Base-by-base conservation (phyloP, 2,797 vertebrate species). In the Ataeniobius toweri region DNA sequence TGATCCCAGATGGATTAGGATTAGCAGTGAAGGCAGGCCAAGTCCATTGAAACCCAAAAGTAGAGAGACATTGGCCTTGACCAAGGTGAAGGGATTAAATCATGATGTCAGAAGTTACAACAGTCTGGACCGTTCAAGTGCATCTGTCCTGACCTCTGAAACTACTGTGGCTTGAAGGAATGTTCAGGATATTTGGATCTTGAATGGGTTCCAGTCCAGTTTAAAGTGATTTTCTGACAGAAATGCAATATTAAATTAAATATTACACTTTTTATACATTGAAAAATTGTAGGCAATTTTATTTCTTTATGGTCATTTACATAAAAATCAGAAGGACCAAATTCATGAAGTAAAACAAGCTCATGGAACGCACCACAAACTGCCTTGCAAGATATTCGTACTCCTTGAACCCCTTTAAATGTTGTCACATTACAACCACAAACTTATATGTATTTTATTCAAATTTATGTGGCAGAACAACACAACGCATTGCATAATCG, bases 1-100 rank as follows among this genome's bases (percentile, higher is more conserved):
- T 77, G 82, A 84, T 85, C 86, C 76, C 90, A 93, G 83, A 88
- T 89, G 88, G 93, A 95, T 93, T 93, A 93, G 94, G 92, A 94
- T 94, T 93, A 94, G 86, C 59, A 71, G 76, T 86, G 80, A 87
- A 26, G 48, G 63, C 87, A 83, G 83, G 80, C 63, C 84, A 74
- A 84, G 84, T 91, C 85, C 70, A 80, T 44, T 71, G 71, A 51
- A 84, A 61, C 80, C 74, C 85, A 85, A 85, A 82, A 75, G 75
- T 77, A 65, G 85, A 83, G 81, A 76, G 85, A 79, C 59, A 56
- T 44, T 84, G 85, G 83, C 83, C 75, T 71, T 85, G 83, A 88
- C 89, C 81, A 75, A 91, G 91, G 89, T 91, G 87, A 93, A 88
- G 84, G 89, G 93, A 93, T 94, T 93, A 93, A 87, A 77, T 39